Evolutionary conservation across 1,140 invertebrate genomes (phyloP).

Genomic region (Microplitis mediator): DNA sequence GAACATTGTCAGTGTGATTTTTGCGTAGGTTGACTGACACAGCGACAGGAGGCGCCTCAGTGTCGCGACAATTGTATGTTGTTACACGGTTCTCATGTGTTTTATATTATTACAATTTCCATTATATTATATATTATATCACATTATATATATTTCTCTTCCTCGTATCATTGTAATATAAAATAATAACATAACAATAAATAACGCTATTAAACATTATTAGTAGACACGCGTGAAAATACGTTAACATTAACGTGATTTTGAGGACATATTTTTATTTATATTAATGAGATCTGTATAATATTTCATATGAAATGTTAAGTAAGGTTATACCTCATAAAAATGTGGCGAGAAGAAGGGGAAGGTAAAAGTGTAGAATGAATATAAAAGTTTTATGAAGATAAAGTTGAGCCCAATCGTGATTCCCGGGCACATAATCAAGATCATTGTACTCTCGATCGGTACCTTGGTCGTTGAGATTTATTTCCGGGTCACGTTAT

Average conservation of each 20-base stretch:
- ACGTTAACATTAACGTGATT: no score
- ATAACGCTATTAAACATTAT: no score
- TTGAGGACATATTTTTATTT: no score
- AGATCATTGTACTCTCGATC: slow-evolving; percentile 31
- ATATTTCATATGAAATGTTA: no score
- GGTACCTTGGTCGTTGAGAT: slow-evolving; percentile 29
- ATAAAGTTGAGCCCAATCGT: slow-evolving; percentile 31
- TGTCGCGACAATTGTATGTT: slow-evolving; percentile 28
- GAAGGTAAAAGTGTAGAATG: not conserved
- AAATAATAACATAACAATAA: no score
- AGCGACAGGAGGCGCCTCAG: slow-evolving; percentile 29
- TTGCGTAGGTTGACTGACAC: slow-evolving; percentile 41
- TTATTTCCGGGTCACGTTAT: slow-evolving; percentile 48
- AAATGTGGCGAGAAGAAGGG: not conserved
- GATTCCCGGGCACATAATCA: slow-evolving; percentile 23
- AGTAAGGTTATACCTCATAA: no score
- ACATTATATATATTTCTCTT: no score
- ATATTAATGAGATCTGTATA: no score
- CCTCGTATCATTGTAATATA: not conserved
- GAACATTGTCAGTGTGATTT: slow-evolving; percentile 34
- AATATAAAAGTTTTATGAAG: not conserved
- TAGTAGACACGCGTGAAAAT: no score
- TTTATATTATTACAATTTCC: not conserved
- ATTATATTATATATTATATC: not conserved
- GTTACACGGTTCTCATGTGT: slow-evolving; percentile 26